These are phyloP conservation scores for Ammodytes dubius DNA, from an alignment of 2,113 vertebrate species.

Conservation along the genomic window DNA sequence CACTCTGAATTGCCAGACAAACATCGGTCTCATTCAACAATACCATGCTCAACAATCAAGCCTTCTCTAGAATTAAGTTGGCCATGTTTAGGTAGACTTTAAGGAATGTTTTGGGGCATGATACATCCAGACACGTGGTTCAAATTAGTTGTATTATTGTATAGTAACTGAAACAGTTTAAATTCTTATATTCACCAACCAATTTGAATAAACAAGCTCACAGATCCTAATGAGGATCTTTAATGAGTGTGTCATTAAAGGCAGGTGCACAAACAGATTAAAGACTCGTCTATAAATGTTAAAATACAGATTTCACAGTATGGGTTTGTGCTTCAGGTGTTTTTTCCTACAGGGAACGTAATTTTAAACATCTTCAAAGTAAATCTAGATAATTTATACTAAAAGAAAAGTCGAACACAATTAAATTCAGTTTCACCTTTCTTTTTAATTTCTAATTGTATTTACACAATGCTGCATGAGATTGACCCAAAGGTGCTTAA, in stretches of 20 bases:
- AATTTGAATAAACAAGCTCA: conserved; percentile 21
- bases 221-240: not conserved
- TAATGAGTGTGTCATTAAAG: conserved; percentile 21
- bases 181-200: conserved; percentile 8
- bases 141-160: not conserved
- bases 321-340: conserved; percentile 26
- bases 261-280: conserved; percentile 1
- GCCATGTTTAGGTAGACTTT: not conserved
- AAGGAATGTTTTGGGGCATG: not conserved
- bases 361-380: not conserved
- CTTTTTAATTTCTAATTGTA: conserved; percentile 32
- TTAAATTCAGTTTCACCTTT: conserved; percentile 23
- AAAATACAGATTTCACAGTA: conserved; percentile 19
- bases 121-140: not conserved
- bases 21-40: not conserved
- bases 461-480: conserved; percentile 52
- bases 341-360: conserved; percentile 8
- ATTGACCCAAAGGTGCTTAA: conserved; percentile 45
- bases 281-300: not conserved
- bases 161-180: not conserved
- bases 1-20: not conserved
- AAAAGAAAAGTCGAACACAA: conserved; percentile 48
- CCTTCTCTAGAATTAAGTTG: not conserved
- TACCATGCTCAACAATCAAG: not conserved
- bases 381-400: not conserved